Base-by-base conservation (phyloP, 1,140 invertebrate species). In the Onthophagus taurus region DNA sequence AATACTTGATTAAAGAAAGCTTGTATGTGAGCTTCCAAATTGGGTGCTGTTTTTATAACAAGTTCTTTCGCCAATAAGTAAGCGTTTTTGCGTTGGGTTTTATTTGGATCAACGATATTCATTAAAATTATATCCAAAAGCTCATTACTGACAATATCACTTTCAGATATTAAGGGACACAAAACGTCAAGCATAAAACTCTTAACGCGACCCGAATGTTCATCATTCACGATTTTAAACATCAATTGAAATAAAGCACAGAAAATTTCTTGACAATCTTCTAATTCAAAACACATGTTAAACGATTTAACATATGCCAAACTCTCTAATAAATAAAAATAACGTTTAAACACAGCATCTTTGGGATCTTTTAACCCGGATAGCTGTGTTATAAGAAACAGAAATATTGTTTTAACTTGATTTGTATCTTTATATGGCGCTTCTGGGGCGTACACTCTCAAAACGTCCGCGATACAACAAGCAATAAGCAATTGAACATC, bases 301-400 rank as follows among this genome's bases (percentile, higher is more conserved):
- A 98, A 98, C 0, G 92, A 95, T 64, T 98, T 98, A 14, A 97
- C 93, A 68, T 94, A 97, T 7, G 93, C 92, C 47, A 98, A 73
- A 69, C 97, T 98, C 72, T 97, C 86, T 45, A 92, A 69, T 31
- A 89, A 70, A 69, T 98, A 98, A 69, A 97, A 97, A 64, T 97
- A 98, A 51, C 94, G 65, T 46, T 97, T 98, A 64, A 97, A 98
- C 2, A 92, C 91, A 16, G 93, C 89, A 70, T 97, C 89, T 66
- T 97, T 95, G 0, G 93, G 91, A 72, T 97, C 93, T 61, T 89
- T 87, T 6, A 97, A 71, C 8, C 94, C 94, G 51, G 85, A 77
- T 37, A 98, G 67, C 70, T 98, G 94, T 58, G 90, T 87, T 49
- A 96, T 97, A 19, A 98, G 75, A 71, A 98, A 98, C 62, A 93